phyloP scores from a whole-genome alignment of 1,140 invertebrate genomes.

The Megalopta genalis region DNA sequence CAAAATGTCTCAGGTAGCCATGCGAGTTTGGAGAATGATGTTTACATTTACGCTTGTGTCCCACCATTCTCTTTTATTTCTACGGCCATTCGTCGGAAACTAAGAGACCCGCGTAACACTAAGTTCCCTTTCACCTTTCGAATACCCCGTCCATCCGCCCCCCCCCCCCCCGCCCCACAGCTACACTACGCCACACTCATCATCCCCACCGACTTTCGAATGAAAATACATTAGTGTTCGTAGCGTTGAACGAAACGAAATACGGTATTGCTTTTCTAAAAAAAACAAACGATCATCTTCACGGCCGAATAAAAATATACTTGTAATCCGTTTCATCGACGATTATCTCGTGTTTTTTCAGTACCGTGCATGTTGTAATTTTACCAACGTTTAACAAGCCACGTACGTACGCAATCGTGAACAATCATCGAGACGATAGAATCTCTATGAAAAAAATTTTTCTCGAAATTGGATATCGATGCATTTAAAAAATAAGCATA shows the following conservation, averaged over 20 bases:
- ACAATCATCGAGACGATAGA: constrained; percentile 1
- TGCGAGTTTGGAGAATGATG: constrained; percentile 47
- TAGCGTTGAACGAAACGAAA: neutral
- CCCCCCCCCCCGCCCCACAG: too few relatives aligned
- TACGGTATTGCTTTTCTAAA: constrained; percentile 4
- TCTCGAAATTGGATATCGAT: neutral
- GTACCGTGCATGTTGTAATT: neutral
- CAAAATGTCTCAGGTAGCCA: constrained; percentile 63
- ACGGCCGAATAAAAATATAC: constrained; percentile 1
- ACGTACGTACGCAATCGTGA: neutral
- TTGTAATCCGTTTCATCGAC: neutral
- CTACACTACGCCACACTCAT: too few relatives aligned
- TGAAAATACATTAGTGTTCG: neutral
- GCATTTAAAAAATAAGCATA: too few relatives aligned
- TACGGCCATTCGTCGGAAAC: constrained; percentile 1
- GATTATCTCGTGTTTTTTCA: constrained; percentile 10
- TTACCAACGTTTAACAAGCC: neutral
- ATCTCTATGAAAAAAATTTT: neutral
- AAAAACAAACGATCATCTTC: neutral
- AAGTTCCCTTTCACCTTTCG: neutral
- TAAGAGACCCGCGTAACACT: neutral
- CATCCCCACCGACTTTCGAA: neutral
- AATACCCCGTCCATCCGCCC: too few relatives aligned
- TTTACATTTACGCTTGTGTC: constrained; percentile 19
- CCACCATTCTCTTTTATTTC: constrained; percentile 18